Conservation (phyloP, 2,888 invertebrate genomes). For the Drosophila koepferae region DNA sequence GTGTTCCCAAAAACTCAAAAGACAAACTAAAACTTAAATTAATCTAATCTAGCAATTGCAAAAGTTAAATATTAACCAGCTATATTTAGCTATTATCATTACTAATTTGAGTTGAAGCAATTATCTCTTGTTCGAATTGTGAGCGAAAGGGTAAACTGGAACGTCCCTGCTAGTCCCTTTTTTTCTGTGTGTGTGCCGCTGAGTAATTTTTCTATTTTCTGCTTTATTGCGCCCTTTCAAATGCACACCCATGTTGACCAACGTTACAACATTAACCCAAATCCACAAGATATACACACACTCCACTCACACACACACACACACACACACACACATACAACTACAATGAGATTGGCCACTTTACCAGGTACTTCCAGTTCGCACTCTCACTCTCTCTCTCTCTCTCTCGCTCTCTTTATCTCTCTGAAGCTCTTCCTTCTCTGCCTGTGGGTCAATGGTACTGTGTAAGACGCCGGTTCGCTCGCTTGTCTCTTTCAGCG, state of each 20-base stretch:
- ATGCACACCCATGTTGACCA: constrained; percentile 79
- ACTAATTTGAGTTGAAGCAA: background rate
- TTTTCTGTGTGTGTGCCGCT: constrained; percentile 40
- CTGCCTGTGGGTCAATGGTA: background rate
- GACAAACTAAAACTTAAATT: background rate
- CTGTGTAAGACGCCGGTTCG: constrained; percentile 19
- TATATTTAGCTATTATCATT: background rate
- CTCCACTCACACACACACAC: constrained; percentile 25
- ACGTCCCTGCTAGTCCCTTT: constrained; percentile 39
- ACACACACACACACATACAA: constrained; percentile 12
- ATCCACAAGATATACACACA: constrained; percentile 55
- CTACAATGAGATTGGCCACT: constrained; percentile 40
- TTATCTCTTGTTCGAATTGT: constrained; percentile 3
- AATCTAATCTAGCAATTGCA: too few species aligned
- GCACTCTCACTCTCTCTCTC: background rate
- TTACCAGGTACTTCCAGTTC: constrained; percentile 29
- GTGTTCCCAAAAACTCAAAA: constrained; percentile 15
- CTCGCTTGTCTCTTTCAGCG: constrained; percentile 27
- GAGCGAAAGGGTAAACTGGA: constrained; percentile 26
- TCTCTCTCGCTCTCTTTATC: background rate
- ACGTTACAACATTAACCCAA: constrained; percentile 76
- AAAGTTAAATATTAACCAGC: too few species aligned
- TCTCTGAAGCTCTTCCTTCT: background rate
- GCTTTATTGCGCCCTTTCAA: constrained; percentile 74
- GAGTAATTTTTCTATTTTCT: constrained; percentile 79